These are phyloP conservation scores for Gisinianus flammeolus DNA, from an alignment of 2,888 invertebrate genomes.

Conservation along the genomic window DNA sequence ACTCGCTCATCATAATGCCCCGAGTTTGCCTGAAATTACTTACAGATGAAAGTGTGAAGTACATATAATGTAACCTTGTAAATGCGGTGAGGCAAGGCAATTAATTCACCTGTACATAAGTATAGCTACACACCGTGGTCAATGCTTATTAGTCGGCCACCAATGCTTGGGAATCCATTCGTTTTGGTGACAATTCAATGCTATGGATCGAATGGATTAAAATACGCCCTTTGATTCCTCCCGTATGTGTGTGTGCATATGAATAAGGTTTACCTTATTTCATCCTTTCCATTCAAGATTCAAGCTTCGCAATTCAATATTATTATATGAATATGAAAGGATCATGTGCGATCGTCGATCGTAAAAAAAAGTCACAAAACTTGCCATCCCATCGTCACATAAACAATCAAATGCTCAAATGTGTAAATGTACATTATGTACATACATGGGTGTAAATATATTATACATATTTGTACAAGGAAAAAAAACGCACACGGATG, in stretches of 20 bases:
- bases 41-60: too few relatives aligned
- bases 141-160: background rate
- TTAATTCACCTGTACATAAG: too few relatives aligned
- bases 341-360: background rate
- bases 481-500: background rate
- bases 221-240: background rate
- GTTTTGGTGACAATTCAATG: background rate
- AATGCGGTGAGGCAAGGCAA: too few relatives aligned
- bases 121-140: background rate
- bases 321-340: background rate
- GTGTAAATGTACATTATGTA: background rate
- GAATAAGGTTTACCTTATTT: background rate
- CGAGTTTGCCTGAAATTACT: too few relatives aligned
- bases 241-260: background rate
- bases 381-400: background rate
- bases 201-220: background rate
- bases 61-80: too few relatives aligned
- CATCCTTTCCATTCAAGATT: too few relatives aligned
- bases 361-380: background rate
- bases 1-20: too few relatives aligned
- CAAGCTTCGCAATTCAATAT: background rate
- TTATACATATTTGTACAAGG: background rate
- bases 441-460: background rate
- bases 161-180: background rate
- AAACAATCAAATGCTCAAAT: background rate